Evolutionary conservation across 2,113 vertebrate species (phyloP).

Genomic region (Hassar affinis): DNA sequence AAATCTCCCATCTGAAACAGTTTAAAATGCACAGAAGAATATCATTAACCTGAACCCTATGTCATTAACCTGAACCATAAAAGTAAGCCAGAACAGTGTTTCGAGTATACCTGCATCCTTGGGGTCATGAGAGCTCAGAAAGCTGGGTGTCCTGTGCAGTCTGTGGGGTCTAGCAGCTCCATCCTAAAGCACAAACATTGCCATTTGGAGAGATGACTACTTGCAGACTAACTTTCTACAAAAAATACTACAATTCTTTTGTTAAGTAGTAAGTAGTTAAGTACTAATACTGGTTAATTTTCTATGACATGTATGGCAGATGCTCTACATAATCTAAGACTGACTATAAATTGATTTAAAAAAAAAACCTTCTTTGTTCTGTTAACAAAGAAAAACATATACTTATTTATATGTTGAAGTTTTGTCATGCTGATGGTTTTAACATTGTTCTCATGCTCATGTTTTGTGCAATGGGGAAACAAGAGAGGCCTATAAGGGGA

Average conservation of each 20-base stretch:
- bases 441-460: background rate
- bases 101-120: slow-evolving; percentile 58
- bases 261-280: background rate
- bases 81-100: background rate
- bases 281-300: background rate
- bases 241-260: background rate
- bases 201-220: background rate
- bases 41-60: background rate
- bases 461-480: background rate
- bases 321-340: background rate
- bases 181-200: slow-evolving; percentile 57
- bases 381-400: background rate
- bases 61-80: background rate
- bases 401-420: background rate
- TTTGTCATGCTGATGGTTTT: background rate
- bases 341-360: background rate
- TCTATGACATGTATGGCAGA: background rate
- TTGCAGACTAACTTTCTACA: background rate
- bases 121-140: slow-evolving; percentile 53
- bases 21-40: background rate
- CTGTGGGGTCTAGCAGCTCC: slow-evolving; percentile 70
- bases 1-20: background rate
- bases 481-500: background rate
- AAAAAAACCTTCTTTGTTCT: background rate
- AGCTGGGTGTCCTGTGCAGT: slow-evolving; percentile 59